phyloP scores from a whole-genome alignment of 2,888 invertebrate species.

The Ceratothoa steindachneri region DNA sequence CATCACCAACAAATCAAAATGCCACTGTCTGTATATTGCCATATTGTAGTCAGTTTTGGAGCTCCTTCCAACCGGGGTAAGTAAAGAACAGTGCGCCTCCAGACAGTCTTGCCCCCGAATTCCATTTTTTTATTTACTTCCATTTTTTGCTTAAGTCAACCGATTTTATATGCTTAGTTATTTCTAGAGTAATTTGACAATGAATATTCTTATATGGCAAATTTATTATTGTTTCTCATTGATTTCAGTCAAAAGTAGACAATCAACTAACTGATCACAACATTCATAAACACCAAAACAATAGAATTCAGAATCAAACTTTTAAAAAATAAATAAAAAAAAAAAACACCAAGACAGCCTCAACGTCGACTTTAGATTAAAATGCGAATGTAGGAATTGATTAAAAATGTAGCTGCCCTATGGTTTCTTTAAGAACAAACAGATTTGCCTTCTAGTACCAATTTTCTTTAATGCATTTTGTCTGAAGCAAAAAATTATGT shows the following conservation, averaged over 20 bases:
- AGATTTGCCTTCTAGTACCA: too few relatives aligned
- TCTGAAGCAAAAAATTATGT: too few relatives aligned
- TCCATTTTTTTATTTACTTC: neutral
- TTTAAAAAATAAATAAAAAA: too few relatives aligned
- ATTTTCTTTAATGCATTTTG: too few relatives aligned
- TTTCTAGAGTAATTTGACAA: constrained; percentile 6
- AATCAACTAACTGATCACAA: neutral
- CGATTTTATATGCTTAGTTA: constrained; percentile 9
- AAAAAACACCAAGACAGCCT: too few relatives aligned
- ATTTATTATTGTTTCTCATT: neutral
- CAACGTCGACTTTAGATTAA: too few relatives aligned
- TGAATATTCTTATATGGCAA: neutral
- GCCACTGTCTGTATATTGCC: constrained; percentile 37
- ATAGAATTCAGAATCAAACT: neutral
- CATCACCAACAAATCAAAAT: constrained; percentile 37
- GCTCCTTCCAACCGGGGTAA: constrained; percentile 97
- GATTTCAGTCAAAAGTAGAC: neutral
- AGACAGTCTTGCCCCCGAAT: neutral
- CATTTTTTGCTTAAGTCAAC: constrained; percentile 3
- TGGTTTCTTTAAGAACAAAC: too few relatives aligned
- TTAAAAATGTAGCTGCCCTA: too few relatives aligned
- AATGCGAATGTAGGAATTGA: too few relatives aligned
- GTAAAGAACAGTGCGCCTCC: constrained; percentile 58
- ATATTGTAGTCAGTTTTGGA: constrained; percentile 86
- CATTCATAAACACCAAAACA: neutral